Evolutionary conservation across 2,113 vertebrate genomes (phyloP).

Genomic region (Campylorhamphus procurvoides): DNA sequence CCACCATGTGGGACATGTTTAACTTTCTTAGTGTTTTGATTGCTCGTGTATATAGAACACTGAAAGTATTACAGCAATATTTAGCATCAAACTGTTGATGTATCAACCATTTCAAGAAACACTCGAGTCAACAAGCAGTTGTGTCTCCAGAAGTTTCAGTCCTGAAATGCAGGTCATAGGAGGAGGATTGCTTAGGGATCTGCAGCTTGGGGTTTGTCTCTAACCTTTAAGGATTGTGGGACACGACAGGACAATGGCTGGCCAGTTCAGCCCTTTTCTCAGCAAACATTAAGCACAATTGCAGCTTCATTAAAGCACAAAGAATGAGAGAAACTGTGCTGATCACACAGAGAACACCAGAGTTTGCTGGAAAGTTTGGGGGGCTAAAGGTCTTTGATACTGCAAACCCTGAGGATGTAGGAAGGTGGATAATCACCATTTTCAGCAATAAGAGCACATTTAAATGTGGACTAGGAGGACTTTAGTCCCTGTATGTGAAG

Average conservation of each 20-base stretch:
- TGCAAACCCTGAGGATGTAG: neutral
- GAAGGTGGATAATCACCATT: neutral
- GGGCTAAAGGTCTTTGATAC: neutral
- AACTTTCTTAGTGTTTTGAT: slow-evolving; percentile 44
- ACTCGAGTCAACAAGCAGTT: neutral
- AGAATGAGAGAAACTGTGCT: slow-evolving; percentile 1
- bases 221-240: neutral
- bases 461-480: accelerated
- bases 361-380: neutral
- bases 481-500: neutral
- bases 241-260: neutral
- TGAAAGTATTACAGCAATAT: slow-evolving; percentile 97
- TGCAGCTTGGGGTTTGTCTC: neutral
- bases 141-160: neutral
- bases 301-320: slow-evolving; percentile 72
- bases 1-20: slow-evolving; percentile 86
- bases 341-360: neutral
- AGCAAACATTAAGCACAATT: slow-evolving; percentile 69
- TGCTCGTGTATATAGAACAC: slow-evolving; percentile 61
- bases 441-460: slow-evolving; percentile 34
- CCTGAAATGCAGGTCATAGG: neutral
- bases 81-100: slow-evolving; percentile 65
- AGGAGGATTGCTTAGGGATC: neutral
- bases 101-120: slow-evolving; percentile 42
- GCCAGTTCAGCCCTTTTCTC: neutral